phyloP scores from a whole-genome alignment of 2,113 vertebrate species.

The Rhodinocichla rosea region DNA sequence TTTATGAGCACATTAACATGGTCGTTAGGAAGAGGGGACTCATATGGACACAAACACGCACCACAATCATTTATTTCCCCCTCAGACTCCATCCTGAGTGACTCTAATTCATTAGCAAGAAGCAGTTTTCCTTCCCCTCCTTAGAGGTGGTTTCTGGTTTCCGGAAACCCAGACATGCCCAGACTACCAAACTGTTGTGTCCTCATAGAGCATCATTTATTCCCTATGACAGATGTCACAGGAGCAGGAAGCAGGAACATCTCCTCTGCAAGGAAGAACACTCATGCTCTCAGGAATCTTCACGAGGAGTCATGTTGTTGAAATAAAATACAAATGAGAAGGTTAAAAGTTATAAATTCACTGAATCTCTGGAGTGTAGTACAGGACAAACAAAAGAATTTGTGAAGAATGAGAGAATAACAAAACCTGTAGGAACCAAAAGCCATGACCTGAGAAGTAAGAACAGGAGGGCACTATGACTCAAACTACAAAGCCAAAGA shows the following conservation, averaged over 20 bases:
- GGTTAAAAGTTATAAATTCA: not conserved
- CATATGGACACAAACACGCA: conserved; percentile 73
- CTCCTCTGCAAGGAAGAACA: not conserved
- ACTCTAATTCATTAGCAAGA: conserved; percentile 10
- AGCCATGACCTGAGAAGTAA: not conserved
- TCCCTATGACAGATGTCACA: not conserved
- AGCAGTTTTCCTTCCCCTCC: not conserved
- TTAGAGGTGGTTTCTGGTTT: not conserved
- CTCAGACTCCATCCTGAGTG: conserved; percentile 26
- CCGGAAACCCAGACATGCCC: not conserved
- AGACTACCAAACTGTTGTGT: not conserved
- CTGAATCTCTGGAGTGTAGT: not conserved
- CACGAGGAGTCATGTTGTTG: not conserved
- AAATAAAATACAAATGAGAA: not conserved
- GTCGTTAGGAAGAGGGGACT: conserved; percentile 74
- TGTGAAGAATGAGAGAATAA: not conserved
- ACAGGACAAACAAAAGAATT: not conserved
- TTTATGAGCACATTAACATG: conserved; percentile 79
- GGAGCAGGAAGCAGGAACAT: not conserved
- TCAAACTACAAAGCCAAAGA: not conserved
- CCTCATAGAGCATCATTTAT: not conserved
- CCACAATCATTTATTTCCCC: conserved; percentile 64
- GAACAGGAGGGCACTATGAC: not conserved
- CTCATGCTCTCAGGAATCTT: not conserved
- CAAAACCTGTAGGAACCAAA: not conserved